A percentile compares a stretch with the other conserved stretches of the same genome.
Conservation (phyloP, 2,888 invertebrate genomes). For the Hyles lineata region DNA sequence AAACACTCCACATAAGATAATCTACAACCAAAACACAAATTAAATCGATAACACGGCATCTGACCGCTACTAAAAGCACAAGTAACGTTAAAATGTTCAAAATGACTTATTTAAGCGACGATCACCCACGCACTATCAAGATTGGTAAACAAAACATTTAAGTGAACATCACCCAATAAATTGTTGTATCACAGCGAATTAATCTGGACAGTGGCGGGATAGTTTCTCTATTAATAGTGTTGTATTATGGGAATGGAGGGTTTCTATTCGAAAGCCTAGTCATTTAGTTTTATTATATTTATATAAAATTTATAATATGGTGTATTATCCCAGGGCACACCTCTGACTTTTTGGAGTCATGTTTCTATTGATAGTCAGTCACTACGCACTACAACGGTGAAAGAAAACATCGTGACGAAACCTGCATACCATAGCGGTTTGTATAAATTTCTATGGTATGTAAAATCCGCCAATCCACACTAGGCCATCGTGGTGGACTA, state of each 20-base stretch:
- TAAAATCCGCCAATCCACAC: too few species aligned
- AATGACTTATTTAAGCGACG: constrained; percentile 17
- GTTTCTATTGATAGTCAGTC: too few species aligned
- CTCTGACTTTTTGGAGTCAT: too few species aligned
- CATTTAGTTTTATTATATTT: background rate
- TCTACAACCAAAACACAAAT: background rate
- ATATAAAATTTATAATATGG: too few species aligned
- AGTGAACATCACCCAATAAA: constrained; percentile 19
- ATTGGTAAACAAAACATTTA: constrained; percentile 21
- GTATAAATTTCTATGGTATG: too few species aligned
- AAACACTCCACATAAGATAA: background rate
- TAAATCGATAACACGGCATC: background rate
- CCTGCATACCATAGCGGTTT: too few species aligned
- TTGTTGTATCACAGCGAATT: constrained; percentile 10
- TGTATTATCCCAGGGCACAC: too few species aligned
- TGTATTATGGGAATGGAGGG: background rate
- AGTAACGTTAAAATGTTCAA: background rate
- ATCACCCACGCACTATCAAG: constrained; percentile 6
- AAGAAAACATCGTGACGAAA: too few species aligned
- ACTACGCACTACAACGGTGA: too few species aligned
- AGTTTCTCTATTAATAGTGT: constrained; percentile 9
- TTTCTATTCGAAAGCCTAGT: background rate
- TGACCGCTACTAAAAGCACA: background rate
- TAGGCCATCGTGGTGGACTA: too few species aligned
- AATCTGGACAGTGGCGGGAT: constrained; percentile 17